Percentiles rank a stretch among this genome's conserved stretches.
Evolutionary conservation across 2,113 vertebrate genomes (phyloP).

Genomic region (Passer domesticus): DNA sequence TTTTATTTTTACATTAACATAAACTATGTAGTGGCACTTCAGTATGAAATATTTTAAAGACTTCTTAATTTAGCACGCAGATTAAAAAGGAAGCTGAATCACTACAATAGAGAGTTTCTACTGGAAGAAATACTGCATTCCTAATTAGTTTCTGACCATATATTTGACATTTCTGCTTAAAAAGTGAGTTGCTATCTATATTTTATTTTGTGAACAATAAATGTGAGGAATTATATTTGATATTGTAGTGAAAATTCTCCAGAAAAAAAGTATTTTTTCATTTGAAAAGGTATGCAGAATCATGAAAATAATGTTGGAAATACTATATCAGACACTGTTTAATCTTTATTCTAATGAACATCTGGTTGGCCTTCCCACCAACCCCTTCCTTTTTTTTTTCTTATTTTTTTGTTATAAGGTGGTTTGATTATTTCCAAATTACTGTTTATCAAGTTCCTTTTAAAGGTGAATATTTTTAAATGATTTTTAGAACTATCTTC

Average conservation of each 20-base stretch:
- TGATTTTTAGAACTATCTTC: not conserved
- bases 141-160: slow-evolving; percentile 60
- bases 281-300: not conserved
- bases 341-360: not conserved
- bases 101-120: slow-evolving; percentile 16
- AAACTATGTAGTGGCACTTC: slow-evolving; percentile 11
- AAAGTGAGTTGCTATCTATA: not conserved
- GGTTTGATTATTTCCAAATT: not conserved
- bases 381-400: not conserved
- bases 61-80: slow-evolving; percentile 48
- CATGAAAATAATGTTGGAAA: not conserved
- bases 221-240: not conserved
- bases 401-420: not conserved
- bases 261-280: not conserved
- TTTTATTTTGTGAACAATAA: slow-evolving; percentile 27
- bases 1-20: slow-evolving; percentile 70
- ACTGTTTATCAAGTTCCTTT: not conserved
- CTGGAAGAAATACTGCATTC: slow-evolving; percentile 50
- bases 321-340: not conserved
- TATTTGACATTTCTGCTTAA: slow-evolving; percentile 28
- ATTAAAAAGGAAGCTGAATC: slow-evolving; percentile 41
- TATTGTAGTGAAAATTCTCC: not conserved
- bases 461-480: not conserved
- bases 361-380: not conserved
- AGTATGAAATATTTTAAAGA: slow-evolving; percentile 47